A percentile compares a stretch with the other conserved stretches of the same genome.
phyloP scores from a whole-genome alignment of 2,797 vertebrate genomes.

The Chloroceryle amazona region DNA sequence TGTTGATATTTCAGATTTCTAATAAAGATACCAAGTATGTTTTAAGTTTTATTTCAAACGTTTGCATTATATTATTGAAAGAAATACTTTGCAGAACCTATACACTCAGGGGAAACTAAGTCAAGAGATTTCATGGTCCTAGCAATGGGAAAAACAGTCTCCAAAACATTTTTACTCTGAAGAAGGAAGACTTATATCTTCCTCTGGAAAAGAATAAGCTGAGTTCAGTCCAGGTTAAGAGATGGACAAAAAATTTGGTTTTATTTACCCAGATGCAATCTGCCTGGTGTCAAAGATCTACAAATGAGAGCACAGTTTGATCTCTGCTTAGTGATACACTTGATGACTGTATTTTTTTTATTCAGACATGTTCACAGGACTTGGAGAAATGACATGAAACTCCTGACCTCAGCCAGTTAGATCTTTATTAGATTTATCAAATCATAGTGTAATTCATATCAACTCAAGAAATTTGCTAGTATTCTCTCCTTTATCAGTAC shows the following conservation, averaged over 20 bases:
- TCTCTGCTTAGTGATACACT: background rate
- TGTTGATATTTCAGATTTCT: too few species aligned
- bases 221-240: background rate
- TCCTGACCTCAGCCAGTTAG: background rate
- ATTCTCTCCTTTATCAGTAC: background rate
- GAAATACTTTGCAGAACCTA: background rate
- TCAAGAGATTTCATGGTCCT: background rate
- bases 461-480: background rate
- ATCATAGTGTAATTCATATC: background rate
- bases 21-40: too few species aligned
- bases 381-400: background rate
- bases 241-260: background rate
- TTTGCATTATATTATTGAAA: background rate
- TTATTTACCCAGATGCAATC: background rate
- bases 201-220: background rate
- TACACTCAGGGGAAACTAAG: background rate
- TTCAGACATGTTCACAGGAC: background rate
- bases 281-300: background rate
- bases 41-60: too few species aligned
- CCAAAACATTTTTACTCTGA: background rate
- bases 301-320: background rate
- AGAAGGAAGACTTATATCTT: background rate
- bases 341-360: background rate
- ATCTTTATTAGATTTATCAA: background rate
- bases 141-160: background rate